A percentile compares a stretch with the other conserved stretches of the same genome.
Conservation (phyloP, 2,888 invertebrate genomes). For the Diarsia dahlii region DNA sequence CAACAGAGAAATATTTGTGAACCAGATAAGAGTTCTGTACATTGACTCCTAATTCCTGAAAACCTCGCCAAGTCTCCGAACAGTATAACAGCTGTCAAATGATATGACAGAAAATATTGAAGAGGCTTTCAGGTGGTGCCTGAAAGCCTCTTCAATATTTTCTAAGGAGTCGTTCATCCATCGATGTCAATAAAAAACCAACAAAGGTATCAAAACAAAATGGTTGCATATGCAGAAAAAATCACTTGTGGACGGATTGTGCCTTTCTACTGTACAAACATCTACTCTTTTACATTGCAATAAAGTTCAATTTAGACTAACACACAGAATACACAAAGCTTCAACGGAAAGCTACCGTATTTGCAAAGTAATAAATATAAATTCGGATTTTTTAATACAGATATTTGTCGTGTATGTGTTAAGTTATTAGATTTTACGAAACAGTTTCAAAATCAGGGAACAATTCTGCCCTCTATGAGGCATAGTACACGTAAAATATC, state of each 20-base stretch:
- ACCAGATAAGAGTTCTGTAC: neutral
- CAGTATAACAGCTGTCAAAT: neutral
- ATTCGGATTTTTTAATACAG: slow-evolving; percentile 64
- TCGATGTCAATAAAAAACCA: slow-evolving; percentile 48
- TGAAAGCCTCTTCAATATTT: too few species aligned
- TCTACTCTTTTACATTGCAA: slow-evolving; percentile 60
- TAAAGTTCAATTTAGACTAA: slow-evolving; percentile 57
- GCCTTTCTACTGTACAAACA: slow-evolving; percentile 72
- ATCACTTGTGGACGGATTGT: slow-evolving; percentile 84
- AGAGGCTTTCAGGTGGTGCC: neutral
- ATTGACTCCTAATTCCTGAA: neutral
- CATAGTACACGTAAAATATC: slow-evolving; percentile 18
- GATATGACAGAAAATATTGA: neutral
- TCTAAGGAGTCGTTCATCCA: too few species aligned
- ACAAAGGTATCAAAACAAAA: slow-evolving; percentile 35
- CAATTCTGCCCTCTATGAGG: neutral
- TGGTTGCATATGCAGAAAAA: slow-evolving; percentile 70
- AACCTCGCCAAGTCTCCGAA: neutral
- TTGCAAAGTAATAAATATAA: slow-evolving; percentile 66
- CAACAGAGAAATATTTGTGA: too few species aligned
- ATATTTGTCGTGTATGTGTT: slow-evolving; percentile 60
- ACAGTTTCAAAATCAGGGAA: neutral
- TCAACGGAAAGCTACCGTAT: slow-evolving; percentile 53
- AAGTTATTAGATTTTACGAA: neutral
- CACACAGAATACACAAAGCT: slow-evolving; percentile 60